These are phyloP conservation scores for Myotis lucifugus DNA, from an alignment of 2,113 vertebrate genomes.

Conservation along the genomic window DNA sequence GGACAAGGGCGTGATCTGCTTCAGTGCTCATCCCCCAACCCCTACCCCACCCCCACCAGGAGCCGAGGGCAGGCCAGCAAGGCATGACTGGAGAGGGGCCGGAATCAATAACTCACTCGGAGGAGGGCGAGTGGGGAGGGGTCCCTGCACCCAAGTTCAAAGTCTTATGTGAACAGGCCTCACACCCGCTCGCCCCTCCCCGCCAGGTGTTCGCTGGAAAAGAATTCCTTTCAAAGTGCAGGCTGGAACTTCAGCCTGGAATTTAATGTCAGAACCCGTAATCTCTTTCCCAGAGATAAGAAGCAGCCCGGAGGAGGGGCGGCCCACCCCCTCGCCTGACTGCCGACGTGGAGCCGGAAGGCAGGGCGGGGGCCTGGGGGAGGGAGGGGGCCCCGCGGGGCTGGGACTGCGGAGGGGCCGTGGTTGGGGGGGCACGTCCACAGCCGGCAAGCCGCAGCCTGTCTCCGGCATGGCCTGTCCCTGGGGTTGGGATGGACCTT, in stretches of 20 bases:
- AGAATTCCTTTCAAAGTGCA: conserved; percentile 28
- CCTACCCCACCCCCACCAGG: background rate
- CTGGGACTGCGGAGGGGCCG: background rate
- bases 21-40: too few species aligned
- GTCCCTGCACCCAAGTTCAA: background rate
- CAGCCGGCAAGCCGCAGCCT: accelerated
- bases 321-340: background rate
- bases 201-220: conserved; percentile 57
- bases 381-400: background rate
- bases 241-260: conserved; percentile 50
- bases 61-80: background rate
- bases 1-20: too few species aligned
- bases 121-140: background rate
- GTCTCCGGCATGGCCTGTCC: background rate
- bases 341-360: background rate
- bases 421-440: background rate
- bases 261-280: conserved; percentile 59
- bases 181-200: background rate
- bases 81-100: background rate
- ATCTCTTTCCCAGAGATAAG: conserved; percentile 75
- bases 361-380: background rate
- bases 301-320: background rate
- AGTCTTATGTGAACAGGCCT: background rate
- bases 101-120: background rate
- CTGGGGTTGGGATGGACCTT: background rate